Percentiles rank a stretch among this genome's conserved stretches.
These are phyloP conservation scores for Andrena haemorrhoa DNA, from an alignment of 2,888 invertebrate genomes.

Conservation along the genomic window DNA sequence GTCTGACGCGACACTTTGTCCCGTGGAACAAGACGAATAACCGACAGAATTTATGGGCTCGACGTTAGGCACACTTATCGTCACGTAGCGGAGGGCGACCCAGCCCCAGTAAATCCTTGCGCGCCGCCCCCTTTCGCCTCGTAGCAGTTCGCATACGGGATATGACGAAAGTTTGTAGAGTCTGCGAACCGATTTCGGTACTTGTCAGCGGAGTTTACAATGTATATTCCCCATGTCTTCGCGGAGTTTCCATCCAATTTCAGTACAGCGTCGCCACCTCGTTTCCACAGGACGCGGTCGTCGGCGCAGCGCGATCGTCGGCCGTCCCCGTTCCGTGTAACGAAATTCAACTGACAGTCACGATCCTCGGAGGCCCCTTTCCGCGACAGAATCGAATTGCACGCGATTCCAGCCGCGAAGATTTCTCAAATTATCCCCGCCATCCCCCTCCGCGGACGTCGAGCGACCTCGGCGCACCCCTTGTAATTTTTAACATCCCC, in stretches of 20 bases:
- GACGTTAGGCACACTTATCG: conserved; percentile 56
- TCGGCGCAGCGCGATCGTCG: conserved; percentile 26
- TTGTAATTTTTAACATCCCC: conserved; percentile 38
- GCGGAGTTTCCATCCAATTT: conserved; percentile 74
- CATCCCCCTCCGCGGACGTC: not conserved
- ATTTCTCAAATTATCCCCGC: conserved; percentile 37
- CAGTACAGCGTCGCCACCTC: conserved; percentile 56
- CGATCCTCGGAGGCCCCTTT: conserved; percentile 24
- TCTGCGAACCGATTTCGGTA: conserved; percentile 68
- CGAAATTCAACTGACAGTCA: conserved; percentile 50
- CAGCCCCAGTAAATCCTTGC: conserved; percentile 61
- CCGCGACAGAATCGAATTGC: conserved; percentile 42
- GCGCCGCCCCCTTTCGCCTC: not conserved
- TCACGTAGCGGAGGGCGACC: conserved; percentile 58
- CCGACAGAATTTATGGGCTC: conserved; percentile 45
- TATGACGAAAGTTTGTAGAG: conserved; percentile 75
- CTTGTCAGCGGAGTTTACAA: conserved; percentile 75
- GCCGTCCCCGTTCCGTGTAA: conserved; percentile 25
- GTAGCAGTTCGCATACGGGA: conserved; percentile 60
- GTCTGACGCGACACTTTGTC: not conserved
- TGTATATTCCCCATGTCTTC: conserved; percentile 66
- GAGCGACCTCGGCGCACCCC: not conserved
- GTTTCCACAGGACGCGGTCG: conserved; percentile 59
- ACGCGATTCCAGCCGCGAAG: conserved; percentile 16
- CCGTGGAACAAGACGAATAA: not conserved